These are phyloP conservation scores for Ommatoiulus sabulosus DNA, from an alignment of 2,888 invertebrate species.

Conservation along the genomic window DNA sequence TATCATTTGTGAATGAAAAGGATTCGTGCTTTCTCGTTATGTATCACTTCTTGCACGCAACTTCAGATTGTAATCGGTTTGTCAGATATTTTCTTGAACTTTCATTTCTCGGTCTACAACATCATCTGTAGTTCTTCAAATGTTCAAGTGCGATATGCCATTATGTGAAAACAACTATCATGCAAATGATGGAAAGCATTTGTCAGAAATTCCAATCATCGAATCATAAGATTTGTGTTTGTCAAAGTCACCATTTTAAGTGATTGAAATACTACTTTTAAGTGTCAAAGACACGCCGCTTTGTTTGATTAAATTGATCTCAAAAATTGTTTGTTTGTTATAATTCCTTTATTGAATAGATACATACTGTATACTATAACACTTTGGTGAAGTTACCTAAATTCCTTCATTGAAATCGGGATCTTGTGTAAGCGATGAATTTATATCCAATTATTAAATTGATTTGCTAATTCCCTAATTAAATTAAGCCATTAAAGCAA, in stretches of 20 bases:
- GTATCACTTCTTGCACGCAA: neutral
- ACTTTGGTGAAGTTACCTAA: no score
- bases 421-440: no score
- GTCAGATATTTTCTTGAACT: neutral
- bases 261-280: neutral
- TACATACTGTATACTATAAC: no score
- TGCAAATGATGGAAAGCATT: neutral
- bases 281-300: neutral
- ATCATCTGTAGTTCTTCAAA: neutral
- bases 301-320: slow-evolving; percentile 2
- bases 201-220: neutral
- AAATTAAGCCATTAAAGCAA: no score
- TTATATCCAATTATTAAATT: no score
- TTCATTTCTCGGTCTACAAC: neutral
- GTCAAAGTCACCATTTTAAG: neutral
- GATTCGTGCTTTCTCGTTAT: neutral
- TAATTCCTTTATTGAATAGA: no score
- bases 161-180: neutral
- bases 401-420: no score
- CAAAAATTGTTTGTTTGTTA: neutral
- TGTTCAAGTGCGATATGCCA: neutral
- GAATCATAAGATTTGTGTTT: neutral
- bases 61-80: neutral
- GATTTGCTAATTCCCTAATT: no score
- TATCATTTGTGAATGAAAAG: slow-evolving; percentile 1